These are phyloP conservation scores for Genyomyrus donnyi DNA, from an alignment of 2,113 vertebrate genomes.

Conservation along the genomic window DNA sequence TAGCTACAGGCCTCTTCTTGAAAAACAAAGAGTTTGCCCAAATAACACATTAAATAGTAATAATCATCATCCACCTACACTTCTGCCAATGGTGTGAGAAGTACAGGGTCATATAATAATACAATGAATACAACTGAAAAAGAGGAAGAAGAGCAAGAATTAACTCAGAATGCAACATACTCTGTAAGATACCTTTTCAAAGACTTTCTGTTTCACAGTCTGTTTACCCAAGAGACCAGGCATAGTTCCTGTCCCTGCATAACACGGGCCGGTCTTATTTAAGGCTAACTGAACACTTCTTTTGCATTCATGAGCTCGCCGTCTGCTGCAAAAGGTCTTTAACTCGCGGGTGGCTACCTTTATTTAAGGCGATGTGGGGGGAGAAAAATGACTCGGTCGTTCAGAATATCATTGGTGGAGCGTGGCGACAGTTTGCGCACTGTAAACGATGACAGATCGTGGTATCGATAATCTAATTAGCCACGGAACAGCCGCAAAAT, in stretches of 20 bases:
- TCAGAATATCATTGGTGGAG: neutral
- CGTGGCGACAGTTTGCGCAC: neutral
- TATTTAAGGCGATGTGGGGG: neutral
- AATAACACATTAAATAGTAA: neutral
- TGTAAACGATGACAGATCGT: neutral
- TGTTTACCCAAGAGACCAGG: neutral
- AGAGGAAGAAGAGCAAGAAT: neutral
- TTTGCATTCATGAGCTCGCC: neutral
- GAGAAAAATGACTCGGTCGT: neutral
- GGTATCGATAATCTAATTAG: neutral
- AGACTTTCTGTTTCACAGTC: neutral
- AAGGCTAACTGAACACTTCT: neutral
- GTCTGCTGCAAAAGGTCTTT: neutral
- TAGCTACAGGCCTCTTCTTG: neutral
- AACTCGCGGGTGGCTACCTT: neutral
- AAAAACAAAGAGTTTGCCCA: neutral
- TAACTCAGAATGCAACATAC: neutral
- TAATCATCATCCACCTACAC: neutral
- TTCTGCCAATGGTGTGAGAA: neutral
- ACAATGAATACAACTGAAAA: neutral
- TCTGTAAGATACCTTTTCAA: neutral
- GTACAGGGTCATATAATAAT: neutral
- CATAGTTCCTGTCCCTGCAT: neutral
- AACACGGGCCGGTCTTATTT: neutral
- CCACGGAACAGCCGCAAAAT: neutral